Conservation (phyloP, 2,888 invertebrate species). For the Eledona agricola region DNA sequence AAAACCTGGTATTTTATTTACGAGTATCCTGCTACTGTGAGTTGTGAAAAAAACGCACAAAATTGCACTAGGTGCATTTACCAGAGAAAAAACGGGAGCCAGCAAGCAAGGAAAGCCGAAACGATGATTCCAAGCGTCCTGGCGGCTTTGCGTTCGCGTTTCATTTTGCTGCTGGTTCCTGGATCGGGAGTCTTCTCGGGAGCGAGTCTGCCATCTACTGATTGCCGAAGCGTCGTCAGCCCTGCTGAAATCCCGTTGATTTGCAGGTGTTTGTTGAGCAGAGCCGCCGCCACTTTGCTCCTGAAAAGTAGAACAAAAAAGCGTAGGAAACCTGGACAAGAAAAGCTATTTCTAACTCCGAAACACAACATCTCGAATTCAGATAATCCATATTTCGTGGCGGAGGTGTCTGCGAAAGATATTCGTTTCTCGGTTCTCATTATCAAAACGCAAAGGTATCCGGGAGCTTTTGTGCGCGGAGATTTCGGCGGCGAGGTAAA, state of each 20-base stretch:
- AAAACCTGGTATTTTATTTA: too few relatives aligned
- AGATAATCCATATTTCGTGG: conserved; percentile 16
- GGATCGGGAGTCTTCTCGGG: conserved; percentile 62
- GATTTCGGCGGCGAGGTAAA: conserved; percentile 6
- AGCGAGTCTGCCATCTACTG: conserved; percentile 56
- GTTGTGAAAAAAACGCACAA: too few relatives aligned
- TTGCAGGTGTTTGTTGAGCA: conserved; percentile 87
- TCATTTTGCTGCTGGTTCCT: conserved; percentile 83
- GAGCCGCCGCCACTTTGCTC: conserved; percentile 87
- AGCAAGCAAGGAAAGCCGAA: conserved; percentile 94
- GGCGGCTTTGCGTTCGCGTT: conserved; percentile 88
- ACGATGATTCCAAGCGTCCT: conserved; percentile 95
- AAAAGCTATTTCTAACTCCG: conserved; percentile 9
- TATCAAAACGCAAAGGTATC: conserved; percentile 20
- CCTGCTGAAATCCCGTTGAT: conserved; percentile 86
- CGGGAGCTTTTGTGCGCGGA: conserved; percentile 10
- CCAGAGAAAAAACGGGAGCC: conserved; percentile 97
- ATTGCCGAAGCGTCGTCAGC: conserved; percentile 64
- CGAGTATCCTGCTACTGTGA: too few relatives aligned
- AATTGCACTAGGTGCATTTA: conserved; percentile 65
- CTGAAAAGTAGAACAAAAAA: conserved; percentile 61
- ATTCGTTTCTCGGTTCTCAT: conserved; percentile 15
- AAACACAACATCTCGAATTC: conserved; percentile 8
- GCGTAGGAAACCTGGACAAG: background rate
- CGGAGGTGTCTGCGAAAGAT: conserved; percentile 14